Evolutionary conservation across 2,797 vertebrate species (phyloP), one percentile per base, ranked within the genome.

Genomic region (Pelochelys cantorii): DNA sequence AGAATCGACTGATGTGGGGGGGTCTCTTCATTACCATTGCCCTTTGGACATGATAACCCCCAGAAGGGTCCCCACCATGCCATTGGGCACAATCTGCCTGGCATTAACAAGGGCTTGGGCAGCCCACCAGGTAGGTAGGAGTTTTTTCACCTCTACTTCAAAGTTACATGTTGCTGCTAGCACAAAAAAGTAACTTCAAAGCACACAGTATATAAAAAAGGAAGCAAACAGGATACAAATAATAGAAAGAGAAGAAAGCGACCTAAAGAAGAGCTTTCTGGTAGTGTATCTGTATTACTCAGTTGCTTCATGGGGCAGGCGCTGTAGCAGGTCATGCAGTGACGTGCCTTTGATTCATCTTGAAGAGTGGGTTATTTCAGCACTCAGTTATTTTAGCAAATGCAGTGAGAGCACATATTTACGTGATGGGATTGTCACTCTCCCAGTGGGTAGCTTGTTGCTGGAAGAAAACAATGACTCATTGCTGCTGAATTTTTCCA

Each of bases 151-250:
- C 81, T 96, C 79, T 15, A 34, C n/a, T 68, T 68, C 60, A 0
- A 0, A 60, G 93, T 87, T 90, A 87, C 62, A 60, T 86, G 83
- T 88, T 79, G 91, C 92, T 95, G 88, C 94, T 95, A 93, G 91
- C 93, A 96, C 91, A 87, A 88, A 95, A 96, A 93, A 91, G 92
- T 91, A 91, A 93, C 96, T 96, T 96, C 90, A 96, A 95, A 95
- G 93, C 94, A 84, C 90, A 75, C 13, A 92, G 79, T 87, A 90
- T 60, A 81, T 86, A 86, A 96, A 92, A 54, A 60, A 91, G 80
- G 84, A 90, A 79, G 90, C 93, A 96, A 96, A 95, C 87, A 94
- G 88, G 87, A 94, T 96, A 91, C 91, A 96, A 96, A 97, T 96
- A 81, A 42, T 27, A 12, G 37, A 75, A 75, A 48, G 12, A 94